Conservation (phyloP, 2,888 invertebrate genomes). For the Parasteatoda lunata region DNA sequence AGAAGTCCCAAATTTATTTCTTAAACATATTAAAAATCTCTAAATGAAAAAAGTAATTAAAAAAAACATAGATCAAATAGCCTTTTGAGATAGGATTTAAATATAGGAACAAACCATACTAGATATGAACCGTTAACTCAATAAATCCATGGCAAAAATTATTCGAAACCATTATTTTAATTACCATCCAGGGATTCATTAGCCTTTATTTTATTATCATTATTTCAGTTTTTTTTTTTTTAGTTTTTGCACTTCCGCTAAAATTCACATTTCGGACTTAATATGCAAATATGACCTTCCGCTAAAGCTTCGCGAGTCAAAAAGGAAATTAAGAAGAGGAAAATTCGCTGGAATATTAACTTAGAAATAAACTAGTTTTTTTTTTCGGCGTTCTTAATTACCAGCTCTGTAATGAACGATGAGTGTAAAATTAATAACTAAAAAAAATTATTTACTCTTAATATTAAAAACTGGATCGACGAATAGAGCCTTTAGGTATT, state of each 20-base stretch:
- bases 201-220: slow-evolving; percentile 1
- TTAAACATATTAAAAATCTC: no score
- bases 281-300: slow-evolving; percentile 29
- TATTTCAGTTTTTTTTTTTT: not conserved
- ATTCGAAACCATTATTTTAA: slow-evolving; percentile 48
- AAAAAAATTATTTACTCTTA: slow-evolving; percentile 7
- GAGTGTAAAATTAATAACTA: slow-evolving; percentile 14
- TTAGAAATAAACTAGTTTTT: not conserved
- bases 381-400: slow-evolving; percentile 29
- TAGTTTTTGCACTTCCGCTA: not conserved
- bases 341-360: slow-evolving; percentile 32
- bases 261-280: slow-evolving; percentile 14
- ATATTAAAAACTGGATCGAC: not conserved
- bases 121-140: slow-evolving; percentile 21
- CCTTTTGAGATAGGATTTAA: slow-evolving; percentile 14
- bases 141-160: slow-evolving; percentile 30
- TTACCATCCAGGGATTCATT: slow-evolving; percentile 36
- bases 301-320: slow-evolving; percentile 7
- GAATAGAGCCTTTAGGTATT: not conserved
- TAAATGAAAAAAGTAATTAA: no score
- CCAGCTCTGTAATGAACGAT: slow-evolving; percentile 26
- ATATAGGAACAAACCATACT: slow-evolving; percentile 22
- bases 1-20: no score
- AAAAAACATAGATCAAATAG: not conserved
- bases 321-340: slow-evolving; percentile 33